Evolutionary conservation across 1,140 invertebrate species (phyloP), one percentile per base, ranked within the genome.

Genomic region (Cydia amplana): DNA sequence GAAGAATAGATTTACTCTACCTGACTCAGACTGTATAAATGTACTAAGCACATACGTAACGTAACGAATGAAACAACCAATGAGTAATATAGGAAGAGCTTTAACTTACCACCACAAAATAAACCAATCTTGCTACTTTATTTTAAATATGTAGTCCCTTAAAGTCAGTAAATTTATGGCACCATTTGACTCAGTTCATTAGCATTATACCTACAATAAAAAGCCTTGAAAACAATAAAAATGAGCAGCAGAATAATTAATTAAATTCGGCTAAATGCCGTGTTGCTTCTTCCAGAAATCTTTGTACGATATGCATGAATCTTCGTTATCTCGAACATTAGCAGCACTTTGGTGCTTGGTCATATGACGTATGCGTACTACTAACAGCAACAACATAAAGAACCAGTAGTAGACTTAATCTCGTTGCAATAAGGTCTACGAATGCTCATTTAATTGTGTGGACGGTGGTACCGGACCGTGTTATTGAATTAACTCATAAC

Each of bases 401-500:
- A 46, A 51, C n/a, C n/a, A 51, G 4, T n/a, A 18, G 49, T 51
- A 51, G 49, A n/a, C 4, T n/a, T n/a, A 51, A 18, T 18, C 6
- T 18, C 49, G 6, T 51, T 51, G 49, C 49, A 51, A 18, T 51
- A 51, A 18, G n/a, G 4, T 51, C n/a, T 51, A 51, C n/a, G 49
- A 51, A 51, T 51, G 4, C n/a, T 18, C n/a, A 18, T 16, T 1
- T n/a, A 51, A 18, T 18, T 51, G 4, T 18, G 49, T 18, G 16
- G n/a, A 51, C 49, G 49, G n/a, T 51, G 49, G n/a, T 23, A 18
- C 65, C 65, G 32, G 32, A 16, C 16, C n/a, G n/a, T 70, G 16
- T 70, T 70, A 70, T 70, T 70, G 36, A 70, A 70, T 70, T 70
- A 70, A 70, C 65, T 70, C 65, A 40, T 70, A 70, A 70, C 65